Evolutionary conservation across 2,797 vertebrate genomes (phyloP).

Genomic region (Acomys russatus): DNA sequence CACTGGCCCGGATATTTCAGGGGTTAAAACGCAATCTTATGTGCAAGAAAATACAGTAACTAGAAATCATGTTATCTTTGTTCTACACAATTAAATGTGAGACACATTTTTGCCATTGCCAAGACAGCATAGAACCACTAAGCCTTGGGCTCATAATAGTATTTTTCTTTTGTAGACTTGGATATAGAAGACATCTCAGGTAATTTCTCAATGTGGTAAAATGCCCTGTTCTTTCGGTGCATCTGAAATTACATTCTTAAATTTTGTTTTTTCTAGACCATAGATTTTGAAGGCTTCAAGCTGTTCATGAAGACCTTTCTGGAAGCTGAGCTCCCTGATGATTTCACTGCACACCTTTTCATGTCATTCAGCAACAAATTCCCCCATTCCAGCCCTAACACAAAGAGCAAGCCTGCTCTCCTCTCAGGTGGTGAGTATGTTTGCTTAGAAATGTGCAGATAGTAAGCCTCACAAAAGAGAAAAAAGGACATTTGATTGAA

Average conservation of each 20-base stretch:
- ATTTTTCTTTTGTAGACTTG: background rate
- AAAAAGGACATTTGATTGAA: slow-evolving; percentile 14
- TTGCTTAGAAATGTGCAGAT: background rate
- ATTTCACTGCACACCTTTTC: slow-evolving; percentile 96
- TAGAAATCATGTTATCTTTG: background rate
- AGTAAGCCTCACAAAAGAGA: background rate
- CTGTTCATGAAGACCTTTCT: slow-evolving; percentile 98
- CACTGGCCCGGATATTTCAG: too few relatives aligned
- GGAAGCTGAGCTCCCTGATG: slow-evolving; percentile 95
- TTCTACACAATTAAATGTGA: background rate
- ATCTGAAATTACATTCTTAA: slow-evolving; percentile 9
- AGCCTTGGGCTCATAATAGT: background rate
- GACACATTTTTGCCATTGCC: background rate
- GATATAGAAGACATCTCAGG: background rate
- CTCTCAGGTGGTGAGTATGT: slow-evolving; percentile 92
- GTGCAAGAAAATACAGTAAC: too few relatives aligned
- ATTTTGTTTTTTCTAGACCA: slow-evolving; percentile 89
- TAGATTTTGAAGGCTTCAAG: slow-evolving; percentile 97
- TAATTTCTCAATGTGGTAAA: slow-evolving; percentile 52
- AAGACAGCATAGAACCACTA: rapidly evolving
- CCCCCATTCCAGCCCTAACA: slow-evolving; percentile 91
- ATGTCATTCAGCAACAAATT: slow-evolving; percentile 95
- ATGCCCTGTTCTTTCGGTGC: background rate
- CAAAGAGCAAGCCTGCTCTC: slow-evolving; percentile 92
- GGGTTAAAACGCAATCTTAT: too few relatives aligned